These are phyloP conservation scores for Heterodera filipjevi DNA, from an alignment of 2,888 invertebrate species.

Conservation along the genomic window DNA sequence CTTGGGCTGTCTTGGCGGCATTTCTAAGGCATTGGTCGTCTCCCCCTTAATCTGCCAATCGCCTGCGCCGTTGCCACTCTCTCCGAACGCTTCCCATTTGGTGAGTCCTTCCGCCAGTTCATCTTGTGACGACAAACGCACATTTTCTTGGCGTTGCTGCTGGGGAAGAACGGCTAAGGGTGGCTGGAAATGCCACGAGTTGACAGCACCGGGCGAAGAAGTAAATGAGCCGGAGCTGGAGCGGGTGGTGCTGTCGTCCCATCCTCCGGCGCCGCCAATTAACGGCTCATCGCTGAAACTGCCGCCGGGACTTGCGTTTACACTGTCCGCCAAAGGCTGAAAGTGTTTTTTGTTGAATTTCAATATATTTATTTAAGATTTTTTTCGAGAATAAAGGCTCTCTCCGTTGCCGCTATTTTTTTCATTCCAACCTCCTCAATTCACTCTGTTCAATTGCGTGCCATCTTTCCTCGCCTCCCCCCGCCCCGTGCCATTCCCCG, in stretches of 20 bases:
- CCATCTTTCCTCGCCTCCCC: no score
- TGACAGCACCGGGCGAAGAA: constrained; percentile 1
- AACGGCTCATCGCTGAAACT: neutral
- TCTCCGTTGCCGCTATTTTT: no score
- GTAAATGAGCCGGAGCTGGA: constrained; percentile 6
- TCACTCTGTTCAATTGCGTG: no score
- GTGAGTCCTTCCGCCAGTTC: neutral
- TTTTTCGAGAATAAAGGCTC: no score
- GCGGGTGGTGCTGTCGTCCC: constrained; percentile 9
- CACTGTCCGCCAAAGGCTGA: constrained; percentile 1
- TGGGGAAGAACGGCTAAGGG: neutral
- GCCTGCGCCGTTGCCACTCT: neutral
- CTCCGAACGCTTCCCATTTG: constrained; percentile 5
- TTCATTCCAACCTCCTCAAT: no score
- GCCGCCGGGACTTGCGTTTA: neutral
- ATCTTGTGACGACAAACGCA: neutral
- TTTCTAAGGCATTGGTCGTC: neutral
- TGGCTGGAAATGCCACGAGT: neutral
- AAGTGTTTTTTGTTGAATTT: neutral
- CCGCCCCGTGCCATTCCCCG: no score
- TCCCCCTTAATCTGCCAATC: neutral
- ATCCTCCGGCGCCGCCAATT: neutral
- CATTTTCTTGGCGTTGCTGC: neutral
- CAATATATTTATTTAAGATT: no score
- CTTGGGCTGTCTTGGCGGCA: neutral